phyloP scores from a whole-genome alignment of 2,888 invertebrate genomes.

The Mallateleia sp. region DNA sequence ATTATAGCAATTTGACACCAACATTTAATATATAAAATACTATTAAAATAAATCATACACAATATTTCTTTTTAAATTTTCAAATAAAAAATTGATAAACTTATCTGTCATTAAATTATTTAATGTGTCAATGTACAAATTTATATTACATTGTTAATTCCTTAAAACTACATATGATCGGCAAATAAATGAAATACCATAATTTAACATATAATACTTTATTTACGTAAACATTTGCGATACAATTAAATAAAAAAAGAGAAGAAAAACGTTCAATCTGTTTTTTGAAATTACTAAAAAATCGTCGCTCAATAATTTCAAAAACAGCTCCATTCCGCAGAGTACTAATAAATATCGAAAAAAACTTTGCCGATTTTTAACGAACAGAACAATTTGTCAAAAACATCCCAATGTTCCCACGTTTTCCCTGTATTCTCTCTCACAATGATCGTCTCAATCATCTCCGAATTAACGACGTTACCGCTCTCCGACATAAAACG shows the following conservation, averaged over 20 bases:
- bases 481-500: conserved; percentile 41
- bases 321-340: conserved; percentile 30
- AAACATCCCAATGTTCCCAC: conserved; percentile 40
- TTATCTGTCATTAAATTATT: no score
- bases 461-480: conserved; percentile 40
- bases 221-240: conserved; percentile 37
- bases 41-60: neutral
- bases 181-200: neutral
- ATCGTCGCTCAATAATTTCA: conserved; percentile 45
- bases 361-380: conserved; percentile 57
- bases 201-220: conserved; percentile 68
- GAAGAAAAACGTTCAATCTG: conserved; percentile 4
- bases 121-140: neutral
- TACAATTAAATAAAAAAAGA: conserved; percentile 37
- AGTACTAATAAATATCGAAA: conserved; percentile 62
- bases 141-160: neutral
- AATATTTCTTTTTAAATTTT: no score
- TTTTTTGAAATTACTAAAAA: conserved; percentile 39
- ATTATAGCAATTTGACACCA: no score
- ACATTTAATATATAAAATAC: neutral
- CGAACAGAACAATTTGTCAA: conserved; percentile 63
- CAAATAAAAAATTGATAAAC: no score
- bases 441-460: conserved; percentile 54
- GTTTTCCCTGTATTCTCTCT: conserved; percentile 52
- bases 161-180: neutral